Percentiles rank a stretch among this genome's conserved stretches.
These are phyloP conservation scores for Thripadectes ignobilis DNA, from an alignment of 2,797 vertebrate genomes.

Conservation along the genomic window DNA sequence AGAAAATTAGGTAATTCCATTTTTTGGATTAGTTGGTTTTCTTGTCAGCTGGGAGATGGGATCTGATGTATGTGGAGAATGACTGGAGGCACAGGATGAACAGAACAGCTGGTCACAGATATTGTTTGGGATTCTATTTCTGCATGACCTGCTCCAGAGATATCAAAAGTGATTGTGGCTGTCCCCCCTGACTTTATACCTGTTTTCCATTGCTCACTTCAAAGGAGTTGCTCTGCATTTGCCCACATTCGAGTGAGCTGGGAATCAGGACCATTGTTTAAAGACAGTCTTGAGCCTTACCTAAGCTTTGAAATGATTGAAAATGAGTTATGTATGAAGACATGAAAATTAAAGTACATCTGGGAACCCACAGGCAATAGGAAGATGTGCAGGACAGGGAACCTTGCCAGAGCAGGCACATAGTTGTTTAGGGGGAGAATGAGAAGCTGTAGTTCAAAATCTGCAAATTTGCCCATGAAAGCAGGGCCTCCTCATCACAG, in stretches of 20 bases:
- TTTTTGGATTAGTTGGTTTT: conserved; percentile 54
- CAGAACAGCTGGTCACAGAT: conserved; percentile 52
- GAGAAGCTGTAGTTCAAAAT: background rate
- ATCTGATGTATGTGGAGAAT: conserved; percentile 40
- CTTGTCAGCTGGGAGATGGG: conserved; percentile 50
- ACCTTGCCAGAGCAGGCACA: background rate
- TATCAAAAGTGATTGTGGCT: conserved; percentile 33
- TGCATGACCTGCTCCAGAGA: conserved; percentile 46
- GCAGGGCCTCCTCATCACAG: background rate
- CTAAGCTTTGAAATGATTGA: background rate
- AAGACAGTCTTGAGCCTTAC: background rate
- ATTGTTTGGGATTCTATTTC: conserved; percentile 51
- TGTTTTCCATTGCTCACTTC: conserved; percentile 19
- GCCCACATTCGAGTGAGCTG: background rate
- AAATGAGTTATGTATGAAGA: background rate
- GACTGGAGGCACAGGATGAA: conserved; percentile 20
- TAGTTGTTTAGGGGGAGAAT: background rate
- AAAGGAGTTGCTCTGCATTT: conserved; percentile 24
- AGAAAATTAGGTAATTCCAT: conserved; percentile 61
- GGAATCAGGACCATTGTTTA: background rate
- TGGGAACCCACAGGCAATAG: background rate
- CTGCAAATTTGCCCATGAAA: background rate
- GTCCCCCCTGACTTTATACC: conserved; percentile 33
- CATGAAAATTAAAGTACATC: background rate
- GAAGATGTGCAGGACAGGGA: background rate